Base-by-base conservation (phyloP, 2,888 invertebrate genomes). In the Ochropacha duplaris region DNA sequence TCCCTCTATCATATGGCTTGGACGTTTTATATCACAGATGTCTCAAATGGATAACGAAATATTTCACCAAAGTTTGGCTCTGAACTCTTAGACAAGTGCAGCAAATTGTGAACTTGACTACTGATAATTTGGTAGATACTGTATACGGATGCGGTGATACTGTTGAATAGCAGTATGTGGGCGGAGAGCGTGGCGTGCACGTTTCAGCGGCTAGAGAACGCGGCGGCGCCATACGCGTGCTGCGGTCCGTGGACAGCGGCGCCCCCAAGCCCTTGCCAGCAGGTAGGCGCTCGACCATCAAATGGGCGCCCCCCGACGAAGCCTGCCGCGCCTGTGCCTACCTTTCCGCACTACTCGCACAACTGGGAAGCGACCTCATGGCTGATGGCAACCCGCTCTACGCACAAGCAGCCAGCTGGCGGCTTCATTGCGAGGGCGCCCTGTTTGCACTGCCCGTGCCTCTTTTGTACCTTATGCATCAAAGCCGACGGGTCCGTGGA, bases 51-150 rank as follows among this genome's bases (percentile, higher is more conserved):
- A 95, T 97, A 50, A 97, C 97, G 24, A 95, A 96, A 64, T 94
- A 98, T 84, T 98, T 98, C 84, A 71, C 79, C 9, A 94, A 96
- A 75, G 96, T 99, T 54, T 98, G 99, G 98, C 97, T 94, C 96
- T 36, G 97, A 98, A 76, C 93, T 98, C 5, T 93, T 96, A 66
- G 96, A 97, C 54, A 96, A 97, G 78, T 98, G 97, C 96, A 97
- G 76, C 96, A 96, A 72, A 94, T 96, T 12, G 95, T 96, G 0
- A 96, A 97, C 78, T 94, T 97, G 94, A 95, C 95, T 19, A 93
- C 95, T 2, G 97, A 97, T 69, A 97, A 95, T 71, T 95, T 98
- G 26, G 90, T 98, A 55, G 97, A 97, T 71, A 96, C 96, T 0
- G 95, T 97, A 60, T 94, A 97, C 78, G 96, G 97, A 61, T 98